These are phyloP conservation scores for Greenwoodochromis staneri DNA, from an alignment of 2,113 vertebrate genomes.

Conservation along the genomic window DNA sequence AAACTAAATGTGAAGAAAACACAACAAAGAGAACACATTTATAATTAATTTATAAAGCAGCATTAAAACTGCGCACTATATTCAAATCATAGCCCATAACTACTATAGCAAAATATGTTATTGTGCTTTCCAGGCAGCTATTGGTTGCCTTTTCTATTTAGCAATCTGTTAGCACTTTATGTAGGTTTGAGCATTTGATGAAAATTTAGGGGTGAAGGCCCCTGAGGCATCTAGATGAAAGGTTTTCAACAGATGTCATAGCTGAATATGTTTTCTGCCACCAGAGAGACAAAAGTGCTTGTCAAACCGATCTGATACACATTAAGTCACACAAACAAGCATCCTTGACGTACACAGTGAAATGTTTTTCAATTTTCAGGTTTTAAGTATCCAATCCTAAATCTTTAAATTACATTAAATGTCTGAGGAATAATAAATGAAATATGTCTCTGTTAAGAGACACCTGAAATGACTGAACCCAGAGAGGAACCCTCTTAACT, in stretches of 20 bases:
- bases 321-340: background rate
- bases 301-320: background rate
- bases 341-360: background rate
- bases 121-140: background rate
- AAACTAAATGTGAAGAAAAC: background rate
- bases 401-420: background rate
- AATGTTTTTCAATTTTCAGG: background rate
- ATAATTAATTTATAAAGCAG: fast-evolving
- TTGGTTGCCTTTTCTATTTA: background rate
- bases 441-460: background rate
- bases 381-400: background rate
- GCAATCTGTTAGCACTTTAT: background rate
- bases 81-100: background rate
- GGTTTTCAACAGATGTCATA: background rate
- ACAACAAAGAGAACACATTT: background rate
- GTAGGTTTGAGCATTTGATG: background rate
- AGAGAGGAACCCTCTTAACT: background rate
- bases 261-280: background rate
- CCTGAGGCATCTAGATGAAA: background rate
- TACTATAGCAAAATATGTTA: background rate
- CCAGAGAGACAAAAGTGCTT: background rate
- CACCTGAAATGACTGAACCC: background rate
- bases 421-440: background rate
- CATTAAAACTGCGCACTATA: background rate
- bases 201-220: background rate